A percentile compares a stretch with the other conserved stretches of the same genome.
Evolutionary conservation across 2,797 vertebrate species (phyloP).

Genomic region (Antennarius maculatus): DNA sequence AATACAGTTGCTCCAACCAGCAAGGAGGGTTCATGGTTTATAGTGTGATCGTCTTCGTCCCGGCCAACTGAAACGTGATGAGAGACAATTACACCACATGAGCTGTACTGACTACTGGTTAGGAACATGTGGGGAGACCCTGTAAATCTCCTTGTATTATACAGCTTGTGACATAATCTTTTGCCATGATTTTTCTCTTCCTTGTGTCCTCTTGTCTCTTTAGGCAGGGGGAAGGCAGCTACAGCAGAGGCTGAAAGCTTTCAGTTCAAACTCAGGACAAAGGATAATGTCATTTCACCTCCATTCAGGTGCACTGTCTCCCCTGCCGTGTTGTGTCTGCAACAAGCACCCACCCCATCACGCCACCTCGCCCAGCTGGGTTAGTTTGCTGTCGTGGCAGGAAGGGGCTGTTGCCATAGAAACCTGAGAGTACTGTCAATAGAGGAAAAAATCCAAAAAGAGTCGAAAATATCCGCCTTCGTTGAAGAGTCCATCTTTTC

Average conservation of each 20-base stretch:
- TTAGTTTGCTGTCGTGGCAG: conserved; percentile 28
- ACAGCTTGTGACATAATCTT: conserved; percentile 61
- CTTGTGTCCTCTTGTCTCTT: conserved; percentile 59
- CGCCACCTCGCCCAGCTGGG: conserved; percentile 27
- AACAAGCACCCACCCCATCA: conserved; percentile 65
- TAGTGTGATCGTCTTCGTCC: conserved; percentile 39
- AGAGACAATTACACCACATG: conserved; percentile 49
- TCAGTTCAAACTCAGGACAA: conserved; percentile 48
- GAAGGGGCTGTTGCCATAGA: conserved; percentile 61
- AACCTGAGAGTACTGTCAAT: conserved; percentile 77
- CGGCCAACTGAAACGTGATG: conserved; percentile 53
- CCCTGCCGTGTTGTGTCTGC: conserved; percentile 51
- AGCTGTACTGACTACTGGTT: conserved; percentile 65
- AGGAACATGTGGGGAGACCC: conserved; percentile 53
- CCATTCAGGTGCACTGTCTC: conserved; percentile 27
- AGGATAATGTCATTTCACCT: conserved; percentile 27
- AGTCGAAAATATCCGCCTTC: conserved; percentile 56
- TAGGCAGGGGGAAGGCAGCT: conserved; percentile 23
- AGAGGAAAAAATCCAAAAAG: conserved; percentile 65
- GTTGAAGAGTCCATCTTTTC: conserved; percentile 43
- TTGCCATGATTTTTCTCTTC: conserved; percentile 50
- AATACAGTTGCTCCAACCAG: conserved; percentile 79
- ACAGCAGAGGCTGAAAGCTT: conserved; percentile 38
- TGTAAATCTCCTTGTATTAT: conserved; percentile 38
- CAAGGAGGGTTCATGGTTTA: conserved; percentile 68